Evolutionary conservation across 1,140 invertebrate genomes (phyloP).

Genomic region (Drosophila simulans): DNA sequence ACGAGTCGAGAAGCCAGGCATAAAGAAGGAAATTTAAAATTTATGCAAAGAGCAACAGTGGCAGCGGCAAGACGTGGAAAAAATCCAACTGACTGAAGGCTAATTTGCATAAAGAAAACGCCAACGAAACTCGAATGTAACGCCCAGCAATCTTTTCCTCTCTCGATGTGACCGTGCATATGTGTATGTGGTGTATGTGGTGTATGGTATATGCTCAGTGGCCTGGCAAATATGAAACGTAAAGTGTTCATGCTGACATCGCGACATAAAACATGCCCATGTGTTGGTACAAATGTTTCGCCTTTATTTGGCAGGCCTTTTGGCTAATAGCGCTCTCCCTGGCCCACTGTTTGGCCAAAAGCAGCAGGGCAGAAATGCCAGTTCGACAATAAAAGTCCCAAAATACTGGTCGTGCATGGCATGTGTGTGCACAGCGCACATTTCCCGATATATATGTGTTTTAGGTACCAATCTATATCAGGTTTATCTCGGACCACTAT

Average conservation of each 20-base stretch:
- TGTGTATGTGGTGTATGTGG: background rate
- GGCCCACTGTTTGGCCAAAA: constrained; percentile 41
- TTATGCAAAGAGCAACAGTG: constrained; percentile 72
- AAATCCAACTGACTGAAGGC: constrained; percentile 49
- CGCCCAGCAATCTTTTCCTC: constrained; percentile 9
- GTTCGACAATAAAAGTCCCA: constrained; percentile 55
- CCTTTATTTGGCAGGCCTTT: constrained; percentile 74
- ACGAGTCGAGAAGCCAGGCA: constrained; percentile 51
- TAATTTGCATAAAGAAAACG: constrained; percentile 83
- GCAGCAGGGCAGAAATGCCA: constrained; percentile 56
- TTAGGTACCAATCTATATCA: background rate
- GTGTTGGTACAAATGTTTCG: constrained; percentile 62
- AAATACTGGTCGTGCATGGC: constrained; percentile 40
- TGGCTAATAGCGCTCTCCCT: constrained; percentile 60
- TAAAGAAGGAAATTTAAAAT: constrained; percentile 76
- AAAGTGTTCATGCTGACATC: constrained; percentile 79
- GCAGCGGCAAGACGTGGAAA: constrained; percentile 22
- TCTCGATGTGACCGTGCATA: constrained; percentile 2
- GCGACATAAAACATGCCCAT: constrained; percentile 60
- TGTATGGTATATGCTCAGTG: constrained; percentile 45
- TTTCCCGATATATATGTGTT: background rate
- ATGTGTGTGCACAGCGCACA: constrained; percentile 16
- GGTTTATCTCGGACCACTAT: too few species aligned
- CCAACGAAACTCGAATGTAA: constrained; percentile 52
- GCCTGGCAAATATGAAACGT: constrained; percentile 74